A percentile compares a stretch with the other conserved stretches of the same genome.
Conservation (phyloP, 2,113 vertebrate genomes). For the Steatornis caripensis region DNA sequence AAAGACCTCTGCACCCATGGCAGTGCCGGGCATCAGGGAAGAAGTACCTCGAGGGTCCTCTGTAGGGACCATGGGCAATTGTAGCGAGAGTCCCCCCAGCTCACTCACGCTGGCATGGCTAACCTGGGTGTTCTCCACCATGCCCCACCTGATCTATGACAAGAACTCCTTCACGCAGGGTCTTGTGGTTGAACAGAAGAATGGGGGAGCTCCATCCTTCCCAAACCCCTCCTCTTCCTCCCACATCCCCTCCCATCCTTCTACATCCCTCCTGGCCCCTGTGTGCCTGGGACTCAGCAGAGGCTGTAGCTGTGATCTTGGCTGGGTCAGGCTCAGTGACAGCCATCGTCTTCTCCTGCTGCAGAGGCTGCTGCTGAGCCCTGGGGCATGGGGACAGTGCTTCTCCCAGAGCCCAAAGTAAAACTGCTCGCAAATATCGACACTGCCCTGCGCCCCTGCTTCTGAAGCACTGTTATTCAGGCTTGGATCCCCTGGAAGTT, state of each 20-base stretch:
- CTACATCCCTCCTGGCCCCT: too few species aligned
- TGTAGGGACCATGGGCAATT: neutral
- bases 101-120: neutral
- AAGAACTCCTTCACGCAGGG: neutral
- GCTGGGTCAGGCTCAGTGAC: neutral
- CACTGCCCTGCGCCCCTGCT: neutral
- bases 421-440: neutral
- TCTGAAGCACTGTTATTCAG: neutral
- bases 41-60: rapidly evolving
- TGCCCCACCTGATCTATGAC: neutral
- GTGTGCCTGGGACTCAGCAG: neutral
- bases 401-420: neutral
- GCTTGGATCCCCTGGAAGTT: neutral
- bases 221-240: neutral
- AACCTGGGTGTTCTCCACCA: rapidly evolving
- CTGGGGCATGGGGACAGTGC: rapidly evolving
- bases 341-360: neutral
- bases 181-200: neutral
- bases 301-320: neutral
- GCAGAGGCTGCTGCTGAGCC: neutral
- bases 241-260: too few species aligned
- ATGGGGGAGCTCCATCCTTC: neutral
- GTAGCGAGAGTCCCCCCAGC: neutral
- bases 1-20: rapidly evolving
- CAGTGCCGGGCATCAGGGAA: rapidly evolving